phyloP scores from a whole-genome alignment of 2,888 invertebrate species.

The Tipula vernalis region DNA sequence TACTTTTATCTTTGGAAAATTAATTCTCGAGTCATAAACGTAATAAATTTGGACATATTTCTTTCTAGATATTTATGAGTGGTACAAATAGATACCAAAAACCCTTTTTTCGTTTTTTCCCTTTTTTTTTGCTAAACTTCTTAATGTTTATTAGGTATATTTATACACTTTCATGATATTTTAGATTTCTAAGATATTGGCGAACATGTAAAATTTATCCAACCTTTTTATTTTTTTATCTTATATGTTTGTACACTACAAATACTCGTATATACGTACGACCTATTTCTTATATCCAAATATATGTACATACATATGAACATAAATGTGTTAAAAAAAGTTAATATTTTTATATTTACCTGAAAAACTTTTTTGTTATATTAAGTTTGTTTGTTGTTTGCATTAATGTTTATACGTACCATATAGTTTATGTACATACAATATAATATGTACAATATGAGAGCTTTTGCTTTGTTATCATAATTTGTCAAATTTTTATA shows the following conservation, averaged over 20 bases:
- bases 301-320: not conserved
- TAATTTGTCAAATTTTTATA: not conserved
- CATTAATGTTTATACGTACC: not conserved
- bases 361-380: not conserved
- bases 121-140: not conserved
- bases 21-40: not conserved
- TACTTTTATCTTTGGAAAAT: not conserved
- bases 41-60: not conserved
- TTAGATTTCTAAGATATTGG: not conserved
- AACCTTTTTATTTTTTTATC: not conserved
- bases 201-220: not conserved
- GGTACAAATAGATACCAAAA: not conserved
- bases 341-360: not conserved
- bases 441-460: not conserved
- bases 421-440: not conserved
- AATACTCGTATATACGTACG: too few relatives aligned
- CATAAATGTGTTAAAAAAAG: not conserved
- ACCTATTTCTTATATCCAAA: not conserved
- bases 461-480: not conserved
- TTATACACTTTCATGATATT: not conserved
- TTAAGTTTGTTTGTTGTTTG: not conserved
- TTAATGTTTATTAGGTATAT: not conserved
- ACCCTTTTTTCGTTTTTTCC: not conserved
- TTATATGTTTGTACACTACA: not conserved
- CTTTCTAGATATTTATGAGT: not conserved